phyloP scores from a whole-genome alignment of 2,113 vertebrate genomes.

The Callocephalon fimbriatum region DNA sequence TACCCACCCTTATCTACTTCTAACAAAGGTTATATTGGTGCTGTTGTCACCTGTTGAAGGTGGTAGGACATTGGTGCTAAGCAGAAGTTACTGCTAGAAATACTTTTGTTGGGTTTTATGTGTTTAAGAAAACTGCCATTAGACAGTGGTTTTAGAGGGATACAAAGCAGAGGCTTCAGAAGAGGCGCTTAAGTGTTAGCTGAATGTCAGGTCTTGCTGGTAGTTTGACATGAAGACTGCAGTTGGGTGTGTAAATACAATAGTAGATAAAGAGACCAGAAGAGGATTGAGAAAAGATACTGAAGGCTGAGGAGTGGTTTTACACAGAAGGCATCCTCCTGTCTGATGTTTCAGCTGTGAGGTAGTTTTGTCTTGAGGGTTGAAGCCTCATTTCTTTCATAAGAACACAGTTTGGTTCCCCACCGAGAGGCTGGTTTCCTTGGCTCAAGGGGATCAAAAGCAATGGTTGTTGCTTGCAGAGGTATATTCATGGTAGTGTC shows the following conservation, averaged over 20 bases:
- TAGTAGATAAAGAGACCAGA: not conserved
- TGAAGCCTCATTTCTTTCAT: not conserved
- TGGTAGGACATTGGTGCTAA: not conserved
- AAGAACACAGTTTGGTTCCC: not conserved
- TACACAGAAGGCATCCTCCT: not conserved
- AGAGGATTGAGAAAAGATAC: not conserved
- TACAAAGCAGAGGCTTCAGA: not conserved
- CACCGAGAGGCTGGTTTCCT: not conserved
- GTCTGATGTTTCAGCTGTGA: not conserved
- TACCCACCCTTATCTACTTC: not conserved
- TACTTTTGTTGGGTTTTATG: not conserved
- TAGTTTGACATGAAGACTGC: not conserved
- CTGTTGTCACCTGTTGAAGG: not conserved
- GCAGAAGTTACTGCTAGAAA: not conserved
- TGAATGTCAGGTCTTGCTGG: not conserved
- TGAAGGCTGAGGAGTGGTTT: not conserved
- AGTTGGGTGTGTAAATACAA: not conserved
- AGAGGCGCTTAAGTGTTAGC: not conserved
- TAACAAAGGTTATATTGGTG: not conserved
- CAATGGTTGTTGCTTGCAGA: not conserved
- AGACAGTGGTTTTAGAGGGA: not conserved
- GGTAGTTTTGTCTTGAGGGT: rapidly evolving
- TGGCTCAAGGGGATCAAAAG: not conserved
- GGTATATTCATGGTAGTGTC: too few species aligned
- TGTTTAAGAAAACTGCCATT: not conserved